Base-by-base conservation (phyloP, 2,888 invertebrate genomes). In the Acrobasis repandana region DNA sequence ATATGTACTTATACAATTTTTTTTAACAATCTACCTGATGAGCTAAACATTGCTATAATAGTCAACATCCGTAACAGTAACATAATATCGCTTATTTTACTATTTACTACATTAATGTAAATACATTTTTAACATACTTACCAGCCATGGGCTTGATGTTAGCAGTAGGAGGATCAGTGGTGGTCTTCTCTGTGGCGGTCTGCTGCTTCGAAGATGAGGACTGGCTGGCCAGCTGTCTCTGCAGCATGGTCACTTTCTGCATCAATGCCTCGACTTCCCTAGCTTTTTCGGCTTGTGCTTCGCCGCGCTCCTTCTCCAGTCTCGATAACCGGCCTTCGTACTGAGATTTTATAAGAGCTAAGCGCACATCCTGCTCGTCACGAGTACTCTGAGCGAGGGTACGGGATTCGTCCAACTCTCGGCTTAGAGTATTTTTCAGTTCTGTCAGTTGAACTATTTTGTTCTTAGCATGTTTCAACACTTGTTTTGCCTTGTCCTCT, bases 121-220 rank as follows among this genome's bases (percentile, higher is more conserved):
- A 28, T n/a, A n/a, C n/a, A n/a, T n/a, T 5, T 28, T 6, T 48
- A 18, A 8, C 59, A n/a, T 47, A 80, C 88, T 83, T 93, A 72
- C 97, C 97, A 3, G 98, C 96, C 96, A 98, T 97, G 0, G 98
- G 98, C 83, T 97, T 97, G 50, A 98, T 98, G 80, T 98, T 98
- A 6, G 98, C 98, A 0, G 98, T 98, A 0, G 94, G 94, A 11
- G 94, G 93, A 43, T 94, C 94, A 3, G 92, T 91, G 11, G 92
- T 92, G 2, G 92, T 85, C 75, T 94, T 94, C 58, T 94, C 94
- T 10, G 85, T 73, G 1, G 85, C 76, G 63, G 93, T 85, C 76
- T 94, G 88, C 72, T 94, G 93, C 65, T 96, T 94, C 71, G 95
- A 94, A 2, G 94, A 94, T 48, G 95, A 94, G 18, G 96, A 93